Evolutionary conservation across 2,113 vertebrate species (phyloP), one percentile per base, ranked within the genome.

Genomic region (Symphodus melops): DNA sequence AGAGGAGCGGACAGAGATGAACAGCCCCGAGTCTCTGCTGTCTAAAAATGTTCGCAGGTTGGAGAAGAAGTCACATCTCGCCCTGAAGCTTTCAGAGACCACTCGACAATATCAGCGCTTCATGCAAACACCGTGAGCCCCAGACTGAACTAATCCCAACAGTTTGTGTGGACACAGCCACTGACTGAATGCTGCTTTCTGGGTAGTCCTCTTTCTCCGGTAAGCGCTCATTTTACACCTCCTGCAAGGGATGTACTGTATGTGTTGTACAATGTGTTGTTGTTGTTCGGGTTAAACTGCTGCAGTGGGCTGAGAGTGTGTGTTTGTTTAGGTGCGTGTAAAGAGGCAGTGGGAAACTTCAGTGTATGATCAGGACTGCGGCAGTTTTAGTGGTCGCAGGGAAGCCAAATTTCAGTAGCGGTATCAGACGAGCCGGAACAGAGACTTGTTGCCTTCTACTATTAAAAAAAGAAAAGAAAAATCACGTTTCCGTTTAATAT

Each of bases 391-490:
- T 53, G 54, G 42, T 68, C 48, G 62, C 82, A 21, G 23, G 23
- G 62, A 37, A 71, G 23, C 41, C 42, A 0, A 20, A 54, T 56
- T 17, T 39, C 55, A 46, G 60, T 13, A 20, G 54, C 58, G n/a
- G 52, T 66, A 79, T 71, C 81, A 49, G 76, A 17, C 1, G 11
- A 41, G 54, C 39, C 14, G 23, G 41, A 58, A 16, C 46, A 28
- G 56, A 16, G 86, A 90, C 88, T 90, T 90, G 88, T 91, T 91
- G 90, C 88, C 85, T 57, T 55, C 9, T 28, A 13, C n/a, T 1
- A 1, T n/a, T n/a, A n/a, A n/a, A n/a, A n/a, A n/a, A n/a, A n/a
- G n/a, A n/a, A n/a, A n/a, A 4, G 36, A 16, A 8, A 17, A 9
- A 3, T 21, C 1, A 13, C 21, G 8, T 37, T 51, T 48, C 36